phyloP scores from a whole-genome alignment of 2,113 vertebrate species.

The Agapornis roseicollis region DNA sequence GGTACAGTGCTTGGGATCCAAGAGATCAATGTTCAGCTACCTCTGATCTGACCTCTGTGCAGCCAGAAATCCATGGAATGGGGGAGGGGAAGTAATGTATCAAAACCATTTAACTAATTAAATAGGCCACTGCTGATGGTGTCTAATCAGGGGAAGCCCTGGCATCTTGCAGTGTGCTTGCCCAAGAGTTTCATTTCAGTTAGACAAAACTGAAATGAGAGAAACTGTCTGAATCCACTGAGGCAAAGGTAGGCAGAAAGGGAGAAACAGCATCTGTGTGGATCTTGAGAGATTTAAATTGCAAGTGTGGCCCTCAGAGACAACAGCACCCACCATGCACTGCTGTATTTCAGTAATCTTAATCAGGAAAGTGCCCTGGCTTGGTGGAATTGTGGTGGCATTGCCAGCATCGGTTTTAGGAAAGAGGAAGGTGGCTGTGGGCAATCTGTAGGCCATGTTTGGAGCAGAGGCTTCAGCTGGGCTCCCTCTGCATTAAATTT shows the following conservation, averaged over 20 bases:
- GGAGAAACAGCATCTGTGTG: background rate
- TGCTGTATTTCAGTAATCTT: constrained; percentile 16
- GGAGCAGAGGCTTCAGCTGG: constrained; percentile 26
- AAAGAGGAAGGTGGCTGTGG: constrained; percentile 12
- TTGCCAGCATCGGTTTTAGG: background rate
- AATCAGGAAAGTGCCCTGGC: background rate
- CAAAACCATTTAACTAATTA: background rate
- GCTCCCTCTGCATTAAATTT: constrained; percentile 47
- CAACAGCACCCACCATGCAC: constrained; percentile 60
- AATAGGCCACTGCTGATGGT: background rate
- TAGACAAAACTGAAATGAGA: background rate
- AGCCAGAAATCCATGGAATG: background rate
- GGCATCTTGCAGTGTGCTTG: background rate
- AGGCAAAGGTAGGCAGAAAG: background rate
- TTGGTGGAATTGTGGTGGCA: constrained; percentile 37
- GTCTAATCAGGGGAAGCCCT: background rate
- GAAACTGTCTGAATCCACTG: constrained; percentile 15
- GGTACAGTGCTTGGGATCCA: background rate
- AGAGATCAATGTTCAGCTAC: background rate
- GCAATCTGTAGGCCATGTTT: constrained; percentile 15
- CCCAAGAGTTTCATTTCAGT: background rate
- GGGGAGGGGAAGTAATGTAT: background rate
- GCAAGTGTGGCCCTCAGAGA: background rate
- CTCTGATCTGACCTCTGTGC: background rate
- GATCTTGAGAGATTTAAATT: background rate